phyloP scores from a whole-genome alignment of 2,797 vertebrate genomes.

The Rhynchotus rufescens region DNA sequence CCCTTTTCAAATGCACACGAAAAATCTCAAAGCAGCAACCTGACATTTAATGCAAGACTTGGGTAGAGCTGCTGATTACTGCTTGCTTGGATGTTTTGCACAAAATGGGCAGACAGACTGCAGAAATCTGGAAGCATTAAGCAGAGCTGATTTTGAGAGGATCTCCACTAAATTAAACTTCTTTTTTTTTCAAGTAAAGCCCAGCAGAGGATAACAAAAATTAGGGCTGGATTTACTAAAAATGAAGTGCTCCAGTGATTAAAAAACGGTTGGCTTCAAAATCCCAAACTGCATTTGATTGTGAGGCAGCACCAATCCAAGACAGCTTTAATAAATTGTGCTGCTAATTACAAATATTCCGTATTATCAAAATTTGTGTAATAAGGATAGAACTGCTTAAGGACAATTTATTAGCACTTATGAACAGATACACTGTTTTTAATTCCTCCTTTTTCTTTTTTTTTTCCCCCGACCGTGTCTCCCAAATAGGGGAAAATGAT shows the following conservation, averaged over 20 bases:
- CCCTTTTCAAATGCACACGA: constrained; percentile 24
- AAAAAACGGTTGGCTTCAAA: constrained; percentile 65
- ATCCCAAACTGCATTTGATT: constrained; percentile 51
- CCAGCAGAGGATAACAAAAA: constrained; percentile 66
- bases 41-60: constrained; percentile 23
- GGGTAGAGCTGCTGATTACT: not conserved
- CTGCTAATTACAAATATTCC: constrained; percentile 56
- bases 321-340: constrained; percentile 43
- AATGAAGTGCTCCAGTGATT: constrained; percentile 62
- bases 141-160: constrained; percentile 60
- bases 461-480: constrained; percentile 9
- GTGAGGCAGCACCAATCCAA: constrained; percentile 44
- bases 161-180: constrained; percentile 73
- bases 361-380: constrained; percentile 14
- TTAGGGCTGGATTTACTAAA: constrained; percentile 70
- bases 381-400: constrained; percentile 32
- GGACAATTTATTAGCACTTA: constrained; percentile 43
- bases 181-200: constrained; percentile 59
- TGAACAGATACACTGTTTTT: not conserved
- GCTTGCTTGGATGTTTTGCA: not conserved
- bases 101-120: not conserved
- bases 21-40: constrained; percentile 41
- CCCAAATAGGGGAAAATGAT: constrained; percentile 46
- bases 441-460: not conserved
- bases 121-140: constrained; percentile 65